Evolutionary conservation across 2,888 invertebrate genomes (phyloP).

Genomic region (Phytoseiulus persimilis): DNA sequence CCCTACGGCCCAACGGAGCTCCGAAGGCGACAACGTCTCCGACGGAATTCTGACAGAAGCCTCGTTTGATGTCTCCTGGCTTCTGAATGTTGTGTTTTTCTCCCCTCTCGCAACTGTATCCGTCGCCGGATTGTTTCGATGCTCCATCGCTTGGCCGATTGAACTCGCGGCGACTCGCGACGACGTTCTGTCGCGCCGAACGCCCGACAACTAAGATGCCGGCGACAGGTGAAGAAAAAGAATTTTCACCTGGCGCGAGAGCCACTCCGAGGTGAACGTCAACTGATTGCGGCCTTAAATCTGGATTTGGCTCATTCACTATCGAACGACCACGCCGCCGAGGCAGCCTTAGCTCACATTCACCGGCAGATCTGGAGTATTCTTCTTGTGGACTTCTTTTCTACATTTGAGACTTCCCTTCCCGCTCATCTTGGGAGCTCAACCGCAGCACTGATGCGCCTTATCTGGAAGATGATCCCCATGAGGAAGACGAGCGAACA

Average conservation of each 20-base stretch:
- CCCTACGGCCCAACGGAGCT: background rate
- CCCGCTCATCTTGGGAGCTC: background rate
- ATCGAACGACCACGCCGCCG: background rate
- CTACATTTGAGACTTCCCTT: background rate
- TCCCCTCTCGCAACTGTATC: background rate
- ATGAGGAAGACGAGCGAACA: too few relatives aligned
- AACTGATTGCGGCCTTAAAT: conserved; percentile 5
- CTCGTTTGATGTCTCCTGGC: background rate
- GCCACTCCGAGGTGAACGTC: background rate
- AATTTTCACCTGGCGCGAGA: conserved; percentile 5
- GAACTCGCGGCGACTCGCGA: background rate
- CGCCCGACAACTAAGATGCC: background rate
- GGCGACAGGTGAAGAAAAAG: conserved; percentile 5
- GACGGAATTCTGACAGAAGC: background rate
- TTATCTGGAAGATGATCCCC: too few relatives aligned
- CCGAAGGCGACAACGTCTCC: too few relatives aligned
- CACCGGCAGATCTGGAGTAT: background rate
- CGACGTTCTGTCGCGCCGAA: conserved; percentile 1
- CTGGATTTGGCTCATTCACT: conserved; percentile 5
- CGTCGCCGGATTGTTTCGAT: background rate
- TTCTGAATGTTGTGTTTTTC: background rate
- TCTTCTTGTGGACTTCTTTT: background rate
- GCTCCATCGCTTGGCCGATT: background rate
- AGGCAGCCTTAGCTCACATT: background rate
- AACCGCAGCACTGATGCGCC: too few relatives aligned